phyloP scores from a whole-genome alignment of 2,113 vertebrate species.

The Oncorhynchus masou region DNA sequence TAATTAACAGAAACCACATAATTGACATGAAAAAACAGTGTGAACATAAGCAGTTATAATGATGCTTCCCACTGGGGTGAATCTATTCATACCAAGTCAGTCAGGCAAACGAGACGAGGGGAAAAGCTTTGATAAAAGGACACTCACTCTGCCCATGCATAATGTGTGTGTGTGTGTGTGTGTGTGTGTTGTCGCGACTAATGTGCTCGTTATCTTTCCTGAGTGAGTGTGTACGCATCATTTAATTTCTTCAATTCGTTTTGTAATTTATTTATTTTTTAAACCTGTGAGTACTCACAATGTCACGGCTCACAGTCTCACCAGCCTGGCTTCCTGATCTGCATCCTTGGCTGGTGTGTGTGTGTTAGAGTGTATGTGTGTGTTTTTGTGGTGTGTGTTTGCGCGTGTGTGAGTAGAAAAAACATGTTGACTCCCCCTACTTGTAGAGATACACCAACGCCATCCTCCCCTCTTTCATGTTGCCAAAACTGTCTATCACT shows the following conservation, averaged over 20 bases:
- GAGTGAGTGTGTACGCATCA: constrained; percentile 50
- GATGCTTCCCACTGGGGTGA: constrained; percentile 44
- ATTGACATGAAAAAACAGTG: constrained; percentile 40
- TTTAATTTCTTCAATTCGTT: constrained; percentile 55
- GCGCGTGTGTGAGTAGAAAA: no score
- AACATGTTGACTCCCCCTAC: no score
- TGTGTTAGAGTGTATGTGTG: no score
- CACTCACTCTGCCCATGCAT: constrained; percentile 30
- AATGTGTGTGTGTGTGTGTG: background rate
- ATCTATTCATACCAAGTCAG: constrained; percentile 40
- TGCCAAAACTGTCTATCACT: no score
- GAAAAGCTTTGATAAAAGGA: constrained; percentile 38
- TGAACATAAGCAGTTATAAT: constrained; percentile 51
- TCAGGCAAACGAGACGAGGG: constrained; percentile 39
- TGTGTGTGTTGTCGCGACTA: background rate
- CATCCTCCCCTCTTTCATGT: no score
- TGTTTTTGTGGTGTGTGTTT: no score
- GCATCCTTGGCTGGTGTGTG: constrained; percentile 6
- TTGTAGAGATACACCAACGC: no score
- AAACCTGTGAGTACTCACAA: constrained; percentile 42
- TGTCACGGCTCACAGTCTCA: constrained; percentile 25
- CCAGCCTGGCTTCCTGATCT: background rate
- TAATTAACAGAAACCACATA: background rate
- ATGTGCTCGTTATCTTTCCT: constrained; percentile 20
- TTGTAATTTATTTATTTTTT: no score